Base-by-base conservation (phyloP, 1,140 invertebrate genomes). In the Drosophila novamexicana region DNA sequence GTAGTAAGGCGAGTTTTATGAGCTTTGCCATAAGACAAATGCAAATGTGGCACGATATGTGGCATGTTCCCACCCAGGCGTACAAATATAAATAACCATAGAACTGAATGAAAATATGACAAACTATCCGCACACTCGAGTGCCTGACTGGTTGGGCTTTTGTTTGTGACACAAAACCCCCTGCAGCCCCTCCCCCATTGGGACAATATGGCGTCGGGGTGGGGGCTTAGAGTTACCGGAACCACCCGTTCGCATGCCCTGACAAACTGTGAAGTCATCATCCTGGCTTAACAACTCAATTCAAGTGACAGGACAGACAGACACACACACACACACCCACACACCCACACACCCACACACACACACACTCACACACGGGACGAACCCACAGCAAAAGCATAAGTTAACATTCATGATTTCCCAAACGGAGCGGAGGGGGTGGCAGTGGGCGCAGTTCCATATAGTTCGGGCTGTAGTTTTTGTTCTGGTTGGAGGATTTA, bases 191-290 rank as follows among this genome's bases (percentile, higher is more conserved):
- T 7, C 22, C 22, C 39, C 39, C 67, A 53, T 50, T 53, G 12
- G 7, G 36, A 22, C 45, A 42, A 52, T 61, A 56, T 45, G 40
- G 29, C 37, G 44, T 37, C 36, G 29, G n/a, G 8, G 36, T 16
- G 36, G 39, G 37, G 58, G 7, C 39, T 44, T 52, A 42, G 34
- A 59, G 59, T 56, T 62, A 68, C 53, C 66, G 8, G 49, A 63
- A 61, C 62, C 61, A 72, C 50, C 67, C 67, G 57, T 63, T 79
- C 61, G 56, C 62, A 68, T 64, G 69, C 76, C 66, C 94, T 93
- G 83, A 79, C 83, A 88, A 90, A 85, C 79, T 85, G 89, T 91
- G 75, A 91, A 91, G 89, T 91, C 89, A 91, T 91, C 89, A 91
- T 85, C 81, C 81, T 80, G 72, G 81, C 86, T 90, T 86, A 90